Conservation (phyloP, 2,113 vertebrate genomes). For the Calyptommatus sinebrachiatus region DNA sequence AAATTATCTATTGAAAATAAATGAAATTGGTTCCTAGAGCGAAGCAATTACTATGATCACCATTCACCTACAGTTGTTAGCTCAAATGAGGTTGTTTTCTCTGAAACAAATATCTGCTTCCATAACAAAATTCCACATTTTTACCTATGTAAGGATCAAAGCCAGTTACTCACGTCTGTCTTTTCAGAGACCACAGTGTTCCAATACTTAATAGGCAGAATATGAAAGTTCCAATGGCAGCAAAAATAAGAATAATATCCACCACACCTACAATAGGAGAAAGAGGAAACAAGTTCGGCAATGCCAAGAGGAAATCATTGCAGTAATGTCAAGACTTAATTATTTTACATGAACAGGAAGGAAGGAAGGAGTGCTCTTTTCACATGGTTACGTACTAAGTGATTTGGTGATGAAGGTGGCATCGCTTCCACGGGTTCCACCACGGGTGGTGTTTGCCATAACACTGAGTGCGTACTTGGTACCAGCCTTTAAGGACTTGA, state of each 20-base stretch:
- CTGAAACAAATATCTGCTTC: background rate
- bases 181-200: constrained; percentile 58
- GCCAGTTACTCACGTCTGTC: constrained; percentile 62
- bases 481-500: constrained; percentile 71
- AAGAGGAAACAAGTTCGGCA: background rate
- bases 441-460: constrained; percentile 71
- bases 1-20: too few relatives aligned
- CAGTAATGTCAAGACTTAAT: background rate
- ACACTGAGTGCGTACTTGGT: constrained; percentile 73
- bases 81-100: too few relatives aligned
- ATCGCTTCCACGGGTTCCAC: constrained; percentile 55
- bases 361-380: background rate
- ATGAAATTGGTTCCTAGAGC: too few relatives aligned
- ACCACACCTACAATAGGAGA: constrained; percentile 52
- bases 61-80: too few relatives aligned
- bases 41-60: too few relatives aligned
- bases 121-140: background rate
- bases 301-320: background rate
- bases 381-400: constrained; percentile 72
- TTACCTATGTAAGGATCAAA: background rate
- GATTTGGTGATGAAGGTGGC: constrained; percentile 74
- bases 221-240: constrained; percentile 57
- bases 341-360: background rate
- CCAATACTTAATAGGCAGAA: constrained; percentile 57
- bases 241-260: constrained; percentile 52